Evolutionary conservation across 2,888 invertebrate species (phyloP).

Genomic region (Mamestra brassicae): DNA sequence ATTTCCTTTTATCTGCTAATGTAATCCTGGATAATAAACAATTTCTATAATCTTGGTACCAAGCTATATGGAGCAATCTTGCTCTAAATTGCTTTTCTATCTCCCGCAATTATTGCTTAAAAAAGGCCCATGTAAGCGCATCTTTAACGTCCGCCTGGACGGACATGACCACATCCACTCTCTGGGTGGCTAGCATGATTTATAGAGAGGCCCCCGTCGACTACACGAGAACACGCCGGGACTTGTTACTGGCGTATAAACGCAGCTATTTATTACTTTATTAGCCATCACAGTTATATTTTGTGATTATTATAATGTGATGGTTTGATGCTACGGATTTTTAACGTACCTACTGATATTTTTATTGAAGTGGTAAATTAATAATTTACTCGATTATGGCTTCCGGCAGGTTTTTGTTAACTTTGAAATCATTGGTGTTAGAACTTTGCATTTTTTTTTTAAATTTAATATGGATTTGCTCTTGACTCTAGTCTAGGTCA

Average conservation of each 20-base stretch:
- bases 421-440: too few species aligned
- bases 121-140: neutral
- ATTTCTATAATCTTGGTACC: neutral
- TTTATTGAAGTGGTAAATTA: neutral
- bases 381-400: neutral
- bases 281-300: constrained; percentile 50
- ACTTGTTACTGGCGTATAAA: constrained; percentile 41
- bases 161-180: constrained; percentile 25
- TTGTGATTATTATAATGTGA: constrained; percentile 35
- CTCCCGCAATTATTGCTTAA: neutral
- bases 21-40: neutral
- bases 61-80: neutral
- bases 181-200: constrained; percentile 57
- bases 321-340: constrained; percentile 7
- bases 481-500: too few species aligned
- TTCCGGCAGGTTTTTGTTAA: too few species aligned
- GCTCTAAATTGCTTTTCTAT: neutral
- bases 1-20: too few species aligned
- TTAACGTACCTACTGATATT: neutral
- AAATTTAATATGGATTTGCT: too few species aligned
- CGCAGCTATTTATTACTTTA: constrained; percentile 61
- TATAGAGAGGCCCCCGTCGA: constrained; percentile 42
- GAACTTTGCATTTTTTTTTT: too few species aligned
- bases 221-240: constrained; percentile 36
- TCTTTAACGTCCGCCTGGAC: neutral